A percentile compares a stretch with the other conserved stretches of the same genome.
Conservation (phyloP, 1,140 invertebrate species). For the Neocloeon triangulifer region DNA sequence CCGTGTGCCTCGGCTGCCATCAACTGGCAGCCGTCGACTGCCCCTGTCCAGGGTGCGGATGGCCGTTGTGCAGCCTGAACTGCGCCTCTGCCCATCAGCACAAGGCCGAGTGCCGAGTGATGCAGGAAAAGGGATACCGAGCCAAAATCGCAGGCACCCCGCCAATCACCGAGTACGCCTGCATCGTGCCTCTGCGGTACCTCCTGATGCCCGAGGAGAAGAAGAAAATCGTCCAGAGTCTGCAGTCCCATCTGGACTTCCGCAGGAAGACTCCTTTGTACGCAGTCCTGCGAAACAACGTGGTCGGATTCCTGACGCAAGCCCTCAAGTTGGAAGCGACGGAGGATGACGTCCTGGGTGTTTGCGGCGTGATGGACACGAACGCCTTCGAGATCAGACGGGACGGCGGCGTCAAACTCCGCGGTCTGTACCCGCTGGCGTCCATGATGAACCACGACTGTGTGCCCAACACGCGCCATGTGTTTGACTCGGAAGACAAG, state of each 20-base stretch:
- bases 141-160: conserved; percentile 8
- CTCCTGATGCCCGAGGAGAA: conserved; percentile 9
- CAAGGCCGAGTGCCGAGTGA: conserved; percentile 11
- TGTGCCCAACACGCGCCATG: conserved; percentile 43
- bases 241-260: conserved; percentile 9
- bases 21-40: conserved; percentile 10
- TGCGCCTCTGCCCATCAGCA: conserved; percentile 8
- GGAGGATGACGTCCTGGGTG: conserved; percentile 24
- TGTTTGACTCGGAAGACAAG: conserved; percentile 11
- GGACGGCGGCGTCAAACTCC: conserved; percentile 20
- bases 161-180: conserved; percentile 13
- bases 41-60: conserved; percentile 13
- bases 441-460: conserved; percentile 54
- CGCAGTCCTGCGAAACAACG: conserved; percentile 27
- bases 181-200: conserved; percentile 14
- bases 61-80: conserved; percentile 11
- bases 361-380: conserved; percentile 39
- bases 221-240: conserved; percentile 8
- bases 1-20: too few species aligned
- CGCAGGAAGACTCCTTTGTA: conserved; percentile 17
- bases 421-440: conserved; percentile 47
- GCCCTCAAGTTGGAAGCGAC: conserved; percentile 25
- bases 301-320: conserved; percentile 31
- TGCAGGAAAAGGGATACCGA: conserved; percentile 8
- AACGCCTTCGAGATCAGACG: conserved; percentile 24